Base-by-base conservation (phyloP, 2,888 invertebrate genomes). In the Meloe dianella region DNA sequence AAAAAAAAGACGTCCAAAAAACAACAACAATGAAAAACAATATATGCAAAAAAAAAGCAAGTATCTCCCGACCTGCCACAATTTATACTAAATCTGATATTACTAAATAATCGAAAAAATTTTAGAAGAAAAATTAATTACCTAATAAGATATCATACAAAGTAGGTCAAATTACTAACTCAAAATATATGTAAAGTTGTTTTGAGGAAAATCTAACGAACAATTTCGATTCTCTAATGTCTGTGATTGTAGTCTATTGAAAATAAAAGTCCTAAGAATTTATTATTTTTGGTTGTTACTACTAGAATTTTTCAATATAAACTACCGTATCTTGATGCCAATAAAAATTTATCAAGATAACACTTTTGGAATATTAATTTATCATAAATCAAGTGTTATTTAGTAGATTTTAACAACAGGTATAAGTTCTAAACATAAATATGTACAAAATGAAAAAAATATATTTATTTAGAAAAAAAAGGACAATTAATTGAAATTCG, bases 61-160 rank as follows among this genome's bases (percentile, higher is more conserved):
- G 51, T 64, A 29, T 35, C 14, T 57, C 71, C 64, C 65, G 71
- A 72, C 72, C 72, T 72, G 71, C 71, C 70, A 63, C 72, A 72
- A 72, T 68, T 68, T 59, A 24, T 59, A 59, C 32, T 9, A 38
- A 22, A 27, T 29, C 22, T 14, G n/a, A 29, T 30, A 17, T n/a
- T 57, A 17, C 14, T 22, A n/a, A n/a, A n/a, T n/a, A n/a, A 8
- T 29, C 8, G 9, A 57, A 38, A 14, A 59, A 20, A 35, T n/a
- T 30, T 9, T n/a, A 30, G 17, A 4, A 35, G 20, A 35, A 51
- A 51, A 51, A n/a, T n/a, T n/a, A 47, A 47, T 17, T 10, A 58
- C 4, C 22, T 35, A 35, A 32, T 32, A 1, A 14, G 6, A 35
- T 14, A 1, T 35, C 10, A 10, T 27, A 12, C 3, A 14, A 51